These are phyloP conservation scores for Tokudaia muenninki DNA, from an alignment of 2,797 vertebrate genomes.

Conservation along the genomic window DNA sequence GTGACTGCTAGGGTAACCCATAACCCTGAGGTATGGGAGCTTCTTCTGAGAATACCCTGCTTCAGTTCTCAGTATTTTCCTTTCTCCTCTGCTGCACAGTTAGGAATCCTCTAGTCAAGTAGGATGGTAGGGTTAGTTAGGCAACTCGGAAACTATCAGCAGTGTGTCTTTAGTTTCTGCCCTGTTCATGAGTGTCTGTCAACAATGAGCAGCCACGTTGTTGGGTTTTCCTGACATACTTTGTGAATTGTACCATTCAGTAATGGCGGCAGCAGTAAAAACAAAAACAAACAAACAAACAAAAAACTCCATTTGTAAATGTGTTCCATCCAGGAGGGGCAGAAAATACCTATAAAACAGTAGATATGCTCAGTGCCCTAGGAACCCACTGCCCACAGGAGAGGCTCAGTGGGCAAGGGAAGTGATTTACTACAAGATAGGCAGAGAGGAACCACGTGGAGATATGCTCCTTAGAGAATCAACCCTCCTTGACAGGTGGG, in stretches of 20 bases:
- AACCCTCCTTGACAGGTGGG: not conserved
- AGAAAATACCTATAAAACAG: slow-evolving; percentile 64
- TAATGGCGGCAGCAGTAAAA: not conserved
- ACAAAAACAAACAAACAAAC: not conserved
- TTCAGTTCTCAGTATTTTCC: not conserved
- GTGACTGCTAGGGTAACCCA: not conserved
- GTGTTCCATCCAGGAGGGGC: slow-evolving; percentile 56
- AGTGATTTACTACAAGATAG: not conserved
- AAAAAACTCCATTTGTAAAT: not conserved
- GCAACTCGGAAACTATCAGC: not conserved
- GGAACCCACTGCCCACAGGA: not conserved
- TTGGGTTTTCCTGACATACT: not conserved
- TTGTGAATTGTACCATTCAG: not conserved
- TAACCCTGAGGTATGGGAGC: not conserved
- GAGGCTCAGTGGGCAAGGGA: too few species aligned
- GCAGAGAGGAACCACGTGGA: not conserved
- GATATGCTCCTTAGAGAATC: not conserved
- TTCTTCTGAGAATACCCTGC: not conserved
- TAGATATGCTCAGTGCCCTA: slow-evolving; percentile 55
- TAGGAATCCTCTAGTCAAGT: not conserved
- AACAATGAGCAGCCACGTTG: not conserved
- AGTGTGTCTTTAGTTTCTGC: not conserved
- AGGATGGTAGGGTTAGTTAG: not conserved
- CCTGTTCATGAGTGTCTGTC: not conserved
- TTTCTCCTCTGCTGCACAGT: not conserved